These are phyloP conservation scores for Promerops cafer DNA, from an alignment of 2,113 vertebrate genomes.

Conservation along the genomic window DNA sequence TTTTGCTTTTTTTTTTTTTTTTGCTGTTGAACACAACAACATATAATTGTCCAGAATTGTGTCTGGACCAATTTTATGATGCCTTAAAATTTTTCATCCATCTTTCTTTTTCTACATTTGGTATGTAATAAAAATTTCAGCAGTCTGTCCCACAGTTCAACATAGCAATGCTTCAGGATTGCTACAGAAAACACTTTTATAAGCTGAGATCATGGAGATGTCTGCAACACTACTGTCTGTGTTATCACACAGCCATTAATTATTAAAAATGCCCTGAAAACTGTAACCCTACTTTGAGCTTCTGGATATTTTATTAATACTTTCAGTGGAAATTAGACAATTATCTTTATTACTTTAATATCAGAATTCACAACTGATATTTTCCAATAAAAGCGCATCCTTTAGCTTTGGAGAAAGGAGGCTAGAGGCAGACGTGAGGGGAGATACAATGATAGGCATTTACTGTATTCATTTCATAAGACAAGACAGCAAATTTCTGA, in stretches of 20 bases:
- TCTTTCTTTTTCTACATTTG: not conserved
- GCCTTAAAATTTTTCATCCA: not conserved
- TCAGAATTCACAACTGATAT: not conserved
- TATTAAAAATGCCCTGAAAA: slow-evolving; percentile 30
- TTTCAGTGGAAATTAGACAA: not conserved
- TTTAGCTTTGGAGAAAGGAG: not conserved
- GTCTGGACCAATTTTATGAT: not conserved
- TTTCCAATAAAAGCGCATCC: not conserved
- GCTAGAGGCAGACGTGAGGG: not conserved
- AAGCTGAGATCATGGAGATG: not conserved
- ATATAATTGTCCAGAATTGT: not conserved
- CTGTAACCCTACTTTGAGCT: not conserved
- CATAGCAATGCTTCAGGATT: not conserved
- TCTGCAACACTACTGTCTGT: not conserved
- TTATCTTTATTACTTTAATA: slow-evolving; percentile 27
- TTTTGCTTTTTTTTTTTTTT: not conserved
- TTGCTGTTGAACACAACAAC: not conserved
- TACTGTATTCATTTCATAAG: not conserved
- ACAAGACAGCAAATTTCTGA: not conserved
- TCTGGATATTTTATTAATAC: not conserved
- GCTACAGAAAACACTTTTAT: not conserved
- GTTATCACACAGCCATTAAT: not conserved
- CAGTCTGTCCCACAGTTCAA: not conserved
- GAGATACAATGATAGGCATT: not conserved
- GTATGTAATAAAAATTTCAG: not conserved